Evolutionary conservation across 2,888 invertebrate genomes (phyloP).

Genomic region (Toxonevra muliebris): DNA sequence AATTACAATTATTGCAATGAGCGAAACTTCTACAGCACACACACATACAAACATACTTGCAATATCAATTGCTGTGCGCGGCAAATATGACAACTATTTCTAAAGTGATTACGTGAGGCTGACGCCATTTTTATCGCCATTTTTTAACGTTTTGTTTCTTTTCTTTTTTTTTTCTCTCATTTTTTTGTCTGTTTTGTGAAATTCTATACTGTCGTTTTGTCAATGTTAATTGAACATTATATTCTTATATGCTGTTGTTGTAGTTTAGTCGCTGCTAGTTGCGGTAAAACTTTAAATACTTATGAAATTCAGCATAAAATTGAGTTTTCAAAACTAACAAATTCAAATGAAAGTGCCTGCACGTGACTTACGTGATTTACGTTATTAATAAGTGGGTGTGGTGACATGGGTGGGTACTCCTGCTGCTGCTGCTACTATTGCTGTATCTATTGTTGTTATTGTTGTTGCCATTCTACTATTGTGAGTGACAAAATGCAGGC

Average conservation of each 20-base stretch:
- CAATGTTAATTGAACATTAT: too few species aligned
- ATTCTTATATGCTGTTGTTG: background rate
- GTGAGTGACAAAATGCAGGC: slow-evolving; percentile 2
- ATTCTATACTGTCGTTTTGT: too few species aligned
- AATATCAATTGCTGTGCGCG: too few species aligned
- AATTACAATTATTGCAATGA: too few species aligned
- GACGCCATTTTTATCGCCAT: too few species aligned
- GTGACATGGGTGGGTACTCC: slow-evolving; percentile 17
- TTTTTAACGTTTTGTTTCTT: too few species aligned
- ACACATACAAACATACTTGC: too few species aligned
- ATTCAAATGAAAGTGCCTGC: slow-evolving; percentile 44
- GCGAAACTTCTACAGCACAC: too few species aligned
- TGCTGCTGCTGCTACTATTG: background rate
- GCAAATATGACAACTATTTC: too few species aligned
- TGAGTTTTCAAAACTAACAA: slow-evolving; percentile 15
- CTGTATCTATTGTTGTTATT: slow-evolving; percentile 9
- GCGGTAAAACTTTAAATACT: background rate
- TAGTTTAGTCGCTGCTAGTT: background rate
- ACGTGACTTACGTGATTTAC: slow-evolving; percentile 45
- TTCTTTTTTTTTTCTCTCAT: too few species aligned
- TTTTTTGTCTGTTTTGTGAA: too few species aligned
- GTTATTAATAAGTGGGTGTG: slow-evolving; percentile 43
- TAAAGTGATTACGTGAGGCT: too few species aligned
- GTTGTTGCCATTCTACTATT: slow-evolving; percentile 4
- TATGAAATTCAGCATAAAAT: background rate